Conservation (phyloP, 2,888 invertebrate genomes). For the Diarsia mendica region DNA sequence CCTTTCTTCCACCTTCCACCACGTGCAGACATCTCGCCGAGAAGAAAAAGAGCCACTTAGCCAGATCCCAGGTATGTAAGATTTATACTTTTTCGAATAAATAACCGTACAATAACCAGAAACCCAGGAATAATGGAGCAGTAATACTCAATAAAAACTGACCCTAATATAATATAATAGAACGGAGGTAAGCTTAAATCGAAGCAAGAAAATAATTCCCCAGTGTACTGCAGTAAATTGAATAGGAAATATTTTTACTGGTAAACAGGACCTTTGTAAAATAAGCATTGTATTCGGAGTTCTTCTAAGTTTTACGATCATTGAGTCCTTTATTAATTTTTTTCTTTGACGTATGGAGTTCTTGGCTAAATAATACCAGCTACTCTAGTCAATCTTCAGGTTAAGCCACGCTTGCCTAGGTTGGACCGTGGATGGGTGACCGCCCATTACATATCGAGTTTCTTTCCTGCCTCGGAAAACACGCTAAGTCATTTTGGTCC, state of each 20-base stretch:
- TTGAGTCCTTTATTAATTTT: background rate
- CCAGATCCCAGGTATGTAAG: background rate
- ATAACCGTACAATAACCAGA: background rate
- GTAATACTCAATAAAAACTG: background rate
- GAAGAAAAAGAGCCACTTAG: background rate
- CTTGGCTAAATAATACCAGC: no score
- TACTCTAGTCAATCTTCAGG: no score
- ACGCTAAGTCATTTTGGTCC: no score
- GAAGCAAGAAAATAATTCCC: slow-evolving; percentile 4
- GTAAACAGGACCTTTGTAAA: slow-evolving; percentile 3
- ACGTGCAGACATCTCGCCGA: background rate
- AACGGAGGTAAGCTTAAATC: background rate
- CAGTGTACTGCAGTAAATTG: slow-evolving; percentile 4
- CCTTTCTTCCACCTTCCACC: background rate
- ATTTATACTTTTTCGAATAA: background rate
- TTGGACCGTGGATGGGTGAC: no score
- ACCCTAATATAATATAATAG: background rate
- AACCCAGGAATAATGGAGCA: background rate
- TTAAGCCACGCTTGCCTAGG: no score
- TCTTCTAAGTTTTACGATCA: background rate
- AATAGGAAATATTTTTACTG: slow-evolving; percentile 12
- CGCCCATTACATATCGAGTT: no score
- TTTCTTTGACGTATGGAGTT: no score
- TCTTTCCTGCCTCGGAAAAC: no score
- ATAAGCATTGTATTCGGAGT: background rate